Conservation (phyloP, 2,888 invertebrate species). For the Heliconius ismenius region DNA sequence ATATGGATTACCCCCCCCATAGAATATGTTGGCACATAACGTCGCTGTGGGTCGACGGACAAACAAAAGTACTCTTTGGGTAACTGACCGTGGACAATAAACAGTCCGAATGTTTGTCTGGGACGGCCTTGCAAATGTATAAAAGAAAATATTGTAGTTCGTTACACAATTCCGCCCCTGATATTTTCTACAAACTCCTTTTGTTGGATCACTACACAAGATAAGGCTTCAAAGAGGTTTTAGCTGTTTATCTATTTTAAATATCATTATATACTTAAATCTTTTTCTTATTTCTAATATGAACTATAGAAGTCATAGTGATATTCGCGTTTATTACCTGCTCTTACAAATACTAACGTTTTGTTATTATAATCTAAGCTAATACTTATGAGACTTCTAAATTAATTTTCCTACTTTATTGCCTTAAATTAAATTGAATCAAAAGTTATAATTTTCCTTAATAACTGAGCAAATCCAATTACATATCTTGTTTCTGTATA, state of each 20-base stretch:
- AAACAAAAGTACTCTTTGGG: constrained; percentile 69
- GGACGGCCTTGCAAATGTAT: constrained; percentile 50
- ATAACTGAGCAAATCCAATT: neutral
- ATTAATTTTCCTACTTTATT: neutral
- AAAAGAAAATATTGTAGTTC: constrained; percentile 61
- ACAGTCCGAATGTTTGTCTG: constrained; percentile 57
- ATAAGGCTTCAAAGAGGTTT: neutral
- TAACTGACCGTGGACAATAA: constrained; percentile 80
- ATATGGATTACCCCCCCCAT: constrained; percentile 39
- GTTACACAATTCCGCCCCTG: constrained; percentile 51
- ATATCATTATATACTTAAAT: neutral
- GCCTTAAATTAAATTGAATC: neutral
- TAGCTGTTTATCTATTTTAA: neutral
- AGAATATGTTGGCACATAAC: constrained; percentile 57
- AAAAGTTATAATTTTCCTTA: neutral
- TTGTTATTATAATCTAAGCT: neutral
- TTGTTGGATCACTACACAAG: neutral
- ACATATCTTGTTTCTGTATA: neutral
- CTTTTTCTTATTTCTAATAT: neutral
- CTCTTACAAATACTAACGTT: neutral
- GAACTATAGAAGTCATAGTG: neutral
- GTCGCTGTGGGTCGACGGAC: constrained; percentile 53
- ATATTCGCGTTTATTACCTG: neutral
- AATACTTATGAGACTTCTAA: neutral
- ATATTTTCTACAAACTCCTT: constrained; percentile 25